Conservation (phyloP, 2,797 vertebrate genomes). For the Poeciliopsis turneri region DNA sequence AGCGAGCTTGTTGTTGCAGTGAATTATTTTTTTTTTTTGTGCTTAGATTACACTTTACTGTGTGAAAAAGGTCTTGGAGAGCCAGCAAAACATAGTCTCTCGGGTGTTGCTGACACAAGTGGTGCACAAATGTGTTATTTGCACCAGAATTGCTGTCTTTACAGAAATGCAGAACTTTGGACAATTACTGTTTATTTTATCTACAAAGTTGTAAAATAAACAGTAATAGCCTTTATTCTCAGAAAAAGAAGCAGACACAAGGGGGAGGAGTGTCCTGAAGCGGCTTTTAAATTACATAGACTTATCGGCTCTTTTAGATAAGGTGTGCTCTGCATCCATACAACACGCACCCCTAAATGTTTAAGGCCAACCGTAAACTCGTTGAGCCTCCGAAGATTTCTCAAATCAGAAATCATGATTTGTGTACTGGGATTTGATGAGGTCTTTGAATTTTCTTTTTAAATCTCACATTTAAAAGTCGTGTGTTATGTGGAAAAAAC, state of each 20-base stretch:
- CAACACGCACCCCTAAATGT: neutral
- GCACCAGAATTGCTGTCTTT: neutral
- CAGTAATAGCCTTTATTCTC: neutral
- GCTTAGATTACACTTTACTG: slow-evolving; percentile 13
- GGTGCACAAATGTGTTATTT: neutral
- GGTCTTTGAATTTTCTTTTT: neutral
- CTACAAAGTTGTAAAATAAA: neutral
- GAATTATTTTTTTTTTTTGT: slow-evolving; percentile 30
- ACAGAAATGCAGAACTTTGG: neutral
- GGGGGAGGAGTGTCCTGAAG: neutral
- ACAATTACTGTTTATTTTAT: neutral
- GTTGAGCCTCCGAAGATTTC: neutral
- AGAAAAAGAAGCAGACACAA: neutral
- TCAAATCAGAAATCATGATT: neutral
- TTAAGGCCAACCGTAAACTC: neutral
- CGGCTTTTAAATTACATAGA: neutral
- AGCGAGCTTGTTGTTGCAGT: slow-evolving; percentile 17
- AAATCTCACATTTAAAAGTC: neutral
- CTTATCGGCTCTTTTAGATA: neutral
- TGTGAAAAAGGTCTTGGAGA: neutral
- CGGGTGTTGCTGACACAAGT: neutral
- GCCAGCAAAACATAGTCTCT: neutral
- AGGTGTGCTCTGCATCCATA: neutral
- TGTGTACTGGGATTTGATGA: neutral
- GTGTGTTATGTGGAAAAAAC: neutral